Evolutionary conservation across 2,888 invertebrate species (phyloP), one percentile per base, ranked within the genome.

Genomic region (Lymantria monacha): DNA sequence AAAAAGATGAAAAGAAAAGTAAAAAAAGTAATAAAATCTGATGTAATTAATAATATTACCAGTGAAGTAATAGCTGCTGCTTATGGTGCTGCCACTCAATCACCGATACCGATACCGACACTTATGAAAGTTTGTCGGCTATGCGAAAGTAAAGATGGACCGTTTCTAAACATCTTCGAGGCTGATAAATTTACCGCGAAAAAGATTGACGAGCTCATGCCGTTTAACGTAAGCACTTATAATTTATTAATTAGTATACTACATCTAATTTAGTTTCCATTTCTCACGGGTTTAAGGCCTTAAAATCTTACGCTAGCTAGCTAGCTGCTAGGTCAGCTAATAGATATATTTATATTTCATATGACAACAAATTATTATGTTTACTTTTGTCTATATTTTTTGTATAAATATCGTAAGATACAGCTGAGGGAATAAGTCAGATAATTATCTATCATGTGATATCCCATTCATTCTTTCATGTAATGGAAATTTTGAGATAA

Each of bases 111-210:
- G 0, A 11, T 44, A 12, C 53, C 49, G 9, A 44, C 49, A 30
- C 49, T 53, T 22, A n/a, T 82, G 51, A 91, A 90, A 76, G 75
- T 90, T 13, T 92, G 92, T 65, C 74, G 92, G 49, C 71, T 92
- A 0, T 92, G 92, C 57, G 92, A 87, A 63, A 66, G 80, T 40
- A 88, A 87, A 73, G 87, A 89, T 72, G 92, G 92, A 0, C 92
- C 92, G 1, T 92, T 91, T 55, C 76, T 90, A 9, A 87, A 91
- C 53, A 91, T 92, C 54, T 92, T 91, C 56, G 89, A 86, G 43
- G 71, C 81, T 38, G 91, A 87, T 47, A 85, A 82, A 64, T 61
- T 79, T 11, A 85, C 81, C n/a, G 82, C 87, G 0, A 87, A 80
- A 62, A 91, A 89, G 72, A 87, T 92, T 53, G 83, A 89, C 33